Percentiles rank a stretch among this genome's conserved stretches.
phyloP scores from a whole-genome alignment of 2,113 vertebrate species.

The Takifugu flavidus region DNA sequence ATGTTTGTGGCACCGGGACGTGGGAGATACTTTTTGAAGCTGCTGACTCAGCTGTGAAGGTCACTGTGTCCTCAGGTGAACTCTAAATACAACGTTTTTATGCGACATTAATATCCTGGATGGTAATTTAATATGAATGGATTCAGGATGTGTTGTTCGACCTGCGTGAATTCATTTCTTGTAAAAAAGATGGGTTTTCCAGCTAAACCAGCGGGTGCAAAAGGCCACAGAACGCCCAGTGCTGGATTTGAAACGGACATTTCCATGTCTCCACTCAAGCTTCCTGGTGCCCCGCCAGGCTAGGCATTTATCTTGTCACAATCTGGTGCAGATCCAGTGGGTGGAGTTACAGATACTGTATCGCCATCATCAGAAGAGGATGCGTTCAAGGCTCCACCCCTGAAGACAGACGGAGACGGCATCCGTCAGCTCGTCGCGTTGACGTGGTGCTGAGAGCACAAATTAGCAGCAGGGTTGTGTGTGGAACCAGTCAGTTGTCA shows the following conservation, averaged over 20 bases:
- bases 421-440: slow-evolving; percentile 51
- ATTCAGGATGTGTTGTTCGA: slow-evolving; percentile 6
- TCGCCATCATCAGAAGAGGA: slow-evolving; percentile 35
- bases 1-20: slow-evolving; percentile 11
- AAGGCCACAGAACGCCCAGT: slow-evolving; percentile 61
- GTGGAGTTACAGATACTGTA: slow-evolving; percentile 33
- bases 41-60: slow-evolving; percentile 44
- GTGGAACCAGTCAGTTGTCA: slow-evolving; percentile 37
- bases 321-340: slow-evolving; percentile 58
- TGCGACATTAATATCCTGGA: background rate
- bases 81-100: slow-evolving; percentile 1
- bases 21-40: background rate
- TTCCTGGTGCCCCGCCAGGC: slow-evolving; percentile 44
- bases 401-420: slow-evolving; percentile 44
- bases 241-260: slow-evolving; percentile 62
- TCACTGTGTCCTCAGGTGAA: slow-evolving; percentile 53
- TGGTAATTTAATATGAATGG: background rate
- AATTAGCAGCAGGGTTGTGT: slow-evolving; percentile 33
- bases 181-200: slow-evolving; percentile 57
- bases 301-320: slow-evolving; percentile 37
- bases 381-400: slow-evolving; percentile 35
- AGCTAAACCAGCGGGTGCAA: slow-evolving; percentile 62
- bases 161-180: background rate
- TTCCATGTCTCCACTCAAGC: slow-evolving; percentile 47
- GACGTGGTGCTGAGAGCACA: slow-evolving; percentile 46